Base-by-base conservation (phyloP, 2,113 vertebrate genomes). In the Collichthys lucidus region DNA sequence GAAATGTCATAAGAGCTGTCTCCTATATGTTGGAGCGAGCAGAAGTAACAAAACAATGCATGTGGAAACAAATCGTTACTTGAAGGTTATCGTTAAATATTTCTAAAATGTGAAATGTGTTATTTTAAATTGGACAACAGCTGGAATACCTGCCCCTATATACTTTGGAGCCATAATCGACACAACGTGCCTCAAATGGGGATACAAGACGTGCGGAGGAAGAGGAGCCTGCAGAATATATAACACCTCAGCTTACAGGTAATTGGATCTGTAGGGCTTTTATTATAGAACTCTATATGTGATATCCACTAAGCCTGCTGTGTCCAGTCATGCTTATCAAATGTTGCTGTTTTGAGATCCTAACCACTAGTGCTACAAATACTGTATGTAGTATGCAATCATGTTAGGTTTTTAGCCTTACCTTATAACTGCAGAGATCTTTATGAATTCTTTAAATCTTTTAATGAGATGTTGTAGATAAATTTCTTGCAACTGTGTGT, bases 161-260 rank as follows among this genome's bases (percentile, higher is more conserved):
- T 99, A 99, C 87, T 97, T 97, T 65, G 98, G 98, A 84, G 96
- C 97, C 56, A 90, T 97, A 52, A 97, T 98, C 31, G 97, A 99
- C 72, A 96, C 95, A 22, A 95, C 97, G 0, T 99, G 98, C 90
- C 94, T 99, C 75, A 96, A 97, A 90, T 99, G 97, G 98, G 96
- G 96, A 85, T 94, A 92, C 90, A 97, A 96, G 89, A 95, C 71
- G 29, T 99, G 98, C 83, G 96, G 96, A 60, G 96, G 94, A 68
- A 95, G 89, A 95, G 98, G 97, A 77, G 96, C 97, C 0, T 99
- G 97, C 88, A 95, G 96, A 80, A 92, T 99, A 57, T 99, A 99
- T n/a, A 92, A 98, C 88, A 97, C 96, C 0, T 93, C 96, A 14
- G 89, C 94, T 1, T 97, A 97, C 91, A 97, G 98, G 98, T 98